Evolutionary conservation across 2,888 invertebrate genomes (phyloP).

Genomic region (Fragum whitleyi): DNA sequence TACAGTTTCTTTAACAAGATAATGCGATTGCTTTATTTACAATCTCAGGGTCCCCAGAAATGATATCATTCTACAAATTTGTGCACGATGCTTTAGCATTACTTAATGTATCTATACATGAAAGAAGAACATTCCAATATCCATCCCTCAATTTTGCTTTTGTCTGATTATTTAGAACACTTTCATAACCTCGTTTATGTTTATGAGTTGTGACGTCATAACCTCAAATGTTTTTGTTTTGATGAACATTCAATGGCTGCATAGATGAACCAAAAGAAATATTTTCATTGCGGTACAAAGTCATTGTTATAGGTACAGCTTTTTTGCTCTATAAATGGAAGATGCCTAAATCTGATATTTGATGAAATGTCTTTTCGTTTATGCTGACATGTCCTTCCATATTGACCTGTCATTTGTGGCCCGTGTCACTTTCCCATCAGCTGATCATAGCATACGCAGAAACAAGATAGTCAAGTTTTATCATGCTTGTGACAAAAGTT

Average conservation of each 20-base stretch:
- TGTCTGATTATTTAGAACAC: background rate
- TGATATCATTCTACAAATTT: too few relatives aligned
- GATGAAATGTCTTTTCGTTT: too few relatives aligned
- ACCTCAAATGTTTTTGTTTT: conserved; percentile 74
- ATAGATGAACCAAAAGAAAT: background rate
- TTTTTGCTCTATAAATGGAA: too few relatives aligned
- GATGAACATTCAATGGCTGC: conserved; percentile 39
- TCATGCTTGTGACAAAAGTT: too few relatives aligned
- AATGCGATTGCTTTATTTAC: conserved; percentile 21
- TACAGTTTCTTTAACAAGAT: background rate
- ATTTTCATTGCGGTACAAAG: background rate
- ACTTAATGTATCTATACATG: too few relatives aligned
- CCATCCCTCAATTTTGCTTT: background rate
- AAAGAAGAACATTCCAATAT: too few relatives aligned
- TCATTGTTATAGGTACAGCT: too few relatives aligned
- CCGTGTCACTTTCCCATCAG: background rate
- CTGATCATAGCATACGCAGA: background rate
- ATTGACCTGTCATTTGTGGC: conserved; percentile 15
- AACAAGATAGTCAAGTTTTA: too few relatives aligned
- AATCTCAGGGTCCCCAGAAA: background rate
- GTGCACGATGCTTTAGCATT: too few relatives aligned
- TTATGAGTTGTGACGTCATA: conserved; percentile 72
- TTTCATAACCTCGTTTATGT: conserved; percentile 25
- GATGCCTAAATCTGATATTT: too few relatives aligned
- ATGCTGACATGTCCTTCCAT: background rate